A percentile compares a stretch with the other conserved stretches of the same genome.
Evolutionary conservation across 2,888 invertebrate genomes (phyloP).

Genomic region (Mactromeris polynyma): DNA sequence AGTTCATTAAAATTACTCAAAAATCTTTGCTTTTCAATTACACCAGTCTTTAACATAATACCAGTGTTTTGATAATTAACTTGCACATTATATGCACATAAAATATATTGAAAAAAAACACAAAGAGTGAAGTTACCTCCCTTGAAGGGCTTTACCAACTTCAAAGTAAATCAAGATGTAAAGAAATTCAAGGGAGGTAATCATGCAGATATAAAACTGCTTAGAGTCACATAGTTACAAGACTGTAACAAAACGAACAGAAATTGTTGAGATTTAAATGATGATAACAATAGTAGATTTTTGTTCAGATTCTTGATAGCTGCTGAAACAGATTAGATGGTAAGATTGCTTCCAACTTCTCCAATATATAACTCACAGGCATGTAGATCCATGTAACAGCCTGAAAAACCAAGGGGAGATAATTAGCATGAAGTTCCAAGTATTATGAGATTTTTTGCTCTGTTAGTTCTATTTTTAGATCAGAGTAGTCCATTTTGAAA

Average conservation of each 20-base stretch:
- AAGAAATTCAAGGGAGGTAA: not conserved
- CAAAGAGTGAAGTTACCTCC: not conserved
- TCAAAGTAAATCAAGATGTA: not conserved
- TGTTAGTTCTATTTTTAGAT: too few species aligned
- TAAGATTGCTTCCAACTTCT: constrained; percentile 93
- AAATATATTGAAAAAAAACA: not conserved
- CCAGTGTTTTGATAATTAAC: too few species aligned
- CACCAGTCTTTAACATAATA: too few species aligned
- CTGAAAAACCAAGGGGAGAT: constrained; percentile 82
- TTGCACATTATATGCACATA: too few species aligned
- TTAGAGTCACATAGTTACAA: not conserved
- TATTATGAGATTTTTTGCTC: too few species aligned
- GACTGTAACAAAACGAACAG: not conserved
- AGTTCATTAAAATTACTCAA: too few species aligned
- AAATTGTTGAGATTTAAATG: not conserved
- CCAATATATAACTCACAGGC: constrained; percentile 93
- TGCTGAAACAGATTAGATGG: constrained; percentile 94
- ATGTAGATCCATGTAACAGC: constrained; percentile 93
- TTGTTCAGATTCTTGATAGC: constrained; percentile 87
- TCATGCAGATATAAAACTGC: not conserved
- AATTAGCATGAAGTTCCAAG: too few species aligned
- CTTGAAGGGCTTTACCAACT: not conserved
- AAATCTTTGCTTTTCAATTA: too few species aligned
- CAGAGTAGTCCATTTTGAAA: too few species aligned
- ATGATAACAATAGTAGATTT: not conserved